These are phyloP conservation scores for Trichacis sp. DNA, from an alignment of 2,888 invertebrate species.

Conservation along the genomic window DNA sequence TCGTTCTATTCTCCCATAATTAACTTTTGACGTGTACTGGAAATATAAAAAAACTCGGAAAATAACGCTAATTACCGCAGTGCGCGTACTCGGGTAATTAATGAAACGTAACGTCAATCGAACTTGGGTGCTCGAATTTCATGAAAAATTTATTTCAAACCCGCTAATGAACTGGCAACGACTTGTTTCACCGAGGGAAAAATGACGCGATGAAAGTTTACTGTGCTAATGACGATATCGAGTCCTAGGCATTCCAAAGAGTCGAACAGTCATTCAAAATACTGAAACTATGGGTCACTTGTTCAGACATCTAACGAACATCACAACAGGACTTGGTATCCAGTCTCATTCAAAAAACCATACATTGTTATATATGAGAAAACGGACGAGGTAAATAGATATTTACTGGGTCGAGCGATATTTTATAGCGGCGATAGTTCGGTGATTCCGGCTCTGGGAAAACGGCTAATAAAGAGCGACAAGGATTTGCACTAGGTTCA, in stretches of 20 bases:
- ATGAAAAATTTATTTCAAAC: no score
- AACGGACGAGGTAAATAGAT: background rate
- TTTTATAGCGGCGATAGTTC: background rate
- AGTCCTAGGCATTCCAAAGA: conserved; percentile 56
- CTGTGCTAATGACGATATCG: conserved; percentile 52
- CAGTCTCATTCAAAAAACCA: conserved; percentile 32
- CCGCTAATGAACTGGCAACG: conserved; percentile 25
- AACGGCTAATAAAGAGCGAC: conserved; percentile 11
- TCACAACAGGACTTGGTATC: conserved; percentile 43
- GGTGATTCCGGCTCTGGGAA: background rate
- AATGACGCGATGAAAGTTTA: conserved; percentile 53
- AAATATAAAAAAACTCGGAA: no score
- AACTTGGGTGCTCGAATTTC: conserved; percentile 1
- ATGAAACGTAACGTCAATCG: background rate
- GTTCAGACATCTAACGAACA: conserved; percentile 42
- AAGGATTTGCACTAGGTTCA: conserved; percentile 8
- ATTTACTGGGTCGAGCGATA: background rate
- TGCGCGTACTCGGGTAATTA: background rate
- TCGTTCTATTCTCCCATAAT: conserved; percentile 52
- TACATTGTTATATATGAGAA: no score
- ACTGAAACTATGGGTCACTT: conserved; percentile 46
- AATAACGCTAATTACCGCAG: conserved; percentile 28
- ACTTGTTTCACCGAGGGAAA: conserved; percentile 39
- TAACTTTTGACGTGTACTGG: no score
- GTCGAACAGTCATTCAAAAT: conserved; percentile 52